Conservation (phyloP, 2,888 invertebrate genomes). For the Amphiduros pacificus region DNA sequence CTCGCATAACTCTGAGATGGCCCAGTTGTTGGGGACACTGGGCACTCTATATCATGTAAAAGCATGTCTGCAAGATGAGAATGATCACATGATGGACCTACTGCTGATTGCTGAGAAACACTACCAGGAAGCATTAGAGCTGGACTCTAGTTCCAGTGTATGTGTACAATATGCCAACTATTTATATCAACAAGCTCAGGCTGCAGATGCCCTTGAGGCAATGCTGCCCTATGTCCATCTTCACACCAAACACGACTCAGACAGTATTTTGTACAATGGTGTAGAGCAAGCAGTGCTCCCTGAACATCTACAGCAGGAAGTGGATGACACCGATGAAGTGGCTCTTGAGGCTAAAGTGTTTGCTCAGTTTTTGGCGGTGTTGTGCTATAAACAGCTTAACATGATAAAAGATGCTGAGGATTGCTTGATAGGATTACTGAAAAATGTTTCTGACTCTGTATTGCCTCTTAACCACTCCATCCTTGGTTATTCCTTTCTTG, state of each 20-base stretch:
- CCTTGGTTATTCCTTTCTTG: conserved; percentile 54
- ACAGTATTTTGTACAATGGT: conserved; percentile 34
- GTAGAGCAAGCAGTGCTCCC: conserved; percentile 56
- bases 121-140: conserved; percentile 49
- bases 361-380: conserved; percentile 49
- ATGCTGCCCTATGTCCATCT: conserved; percentile 32
- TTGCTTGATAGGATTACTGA: conserved; percentile 41
- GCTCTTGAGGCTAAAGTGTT: conserved; percentile 47
- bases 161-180: conserved; percentile 55
- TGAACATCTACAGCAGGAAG: conserved; percentile 53
- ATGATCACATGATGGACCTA: conserved; percentile 47
- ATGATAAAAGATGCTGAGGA: conserved; percentile 44
- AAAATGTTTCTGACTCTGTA: conserved; percentile 32
- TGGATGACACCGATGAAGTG: conserved; percentile 54
- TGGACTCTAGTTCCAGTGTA: conserved; percentile 41
- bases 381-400: conserved; percentile 47
- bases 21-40: conserved; percentile 48
- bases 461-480: conserved; percentile 40
- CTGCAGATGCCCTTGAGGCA: conserved; percentile 46
- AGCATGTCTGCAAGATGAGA: conserved; percentile 50
- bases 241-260: not conserved
- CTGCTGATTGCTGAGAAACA: conserved; percentile 46
- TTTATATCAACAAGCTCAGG: conserved; percentile 51
- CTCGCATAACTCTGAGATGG: conserved; percentile 41
- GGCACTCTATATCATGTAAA: conserved; percentile 57